Conservation (phyloP, 2,113 vertebrate genomes). For the Camarhynchus parvulus region DNA sequence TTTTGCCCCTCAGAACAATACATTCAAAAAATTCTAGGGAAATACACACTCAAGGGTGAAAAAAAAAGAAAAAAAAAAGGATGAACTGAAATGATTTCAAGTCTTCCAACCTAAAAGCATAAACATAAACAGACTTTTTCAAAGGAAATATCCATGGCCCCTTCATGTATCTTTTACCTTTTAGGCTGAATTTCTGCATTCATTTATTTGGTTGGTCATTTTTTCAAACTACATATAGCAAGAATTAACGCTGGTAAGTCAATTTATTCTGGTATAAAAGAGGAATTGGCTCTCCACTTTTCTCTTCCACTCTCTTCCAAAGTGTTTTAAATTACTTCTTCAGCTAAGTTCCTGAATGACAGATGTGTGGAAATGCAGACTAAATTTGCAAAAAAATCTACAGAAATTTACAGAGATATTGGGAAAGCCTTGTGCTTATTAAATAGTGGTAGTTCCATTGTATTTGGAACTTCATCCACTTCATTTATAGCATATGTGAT, state of each 20-base stretch:
- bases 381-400: neutral
- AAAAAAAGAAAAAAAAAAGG: neutral
- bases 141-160: neutral
- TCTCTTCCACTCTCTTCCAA: neutral
- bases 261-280: neutral
- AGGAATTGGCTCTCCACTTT: neutral
- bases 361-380: neutral
- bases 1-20: neutral
- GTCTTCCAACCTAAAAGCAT: neutral
- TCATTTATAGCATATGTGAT: neutral
- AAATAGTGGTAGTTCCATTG: neutral
- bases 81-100: neutral
- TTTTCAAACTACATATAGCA: neutral
- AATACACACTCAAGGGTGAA: neutral
- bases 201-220: neutral
- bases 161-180: neutral
- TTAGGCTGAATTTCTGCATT: neutral
- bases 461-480: neutral
- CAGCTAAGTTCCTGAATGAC: neutral
- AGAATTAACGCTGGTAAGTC: neutral
- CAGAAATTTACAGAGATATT: neutral
- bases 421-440: neutral
- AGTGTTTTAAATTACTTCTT: neutral
- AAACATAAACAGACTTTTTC: neutral
- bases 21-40: neutral